A percentile compares a stretch with the other conserved stretches of the same genome.
Evolutionary conservation across 2,113 vertebrate genomes (phyloP).

Genomic region (Hippocampus barbouri): DNA sequence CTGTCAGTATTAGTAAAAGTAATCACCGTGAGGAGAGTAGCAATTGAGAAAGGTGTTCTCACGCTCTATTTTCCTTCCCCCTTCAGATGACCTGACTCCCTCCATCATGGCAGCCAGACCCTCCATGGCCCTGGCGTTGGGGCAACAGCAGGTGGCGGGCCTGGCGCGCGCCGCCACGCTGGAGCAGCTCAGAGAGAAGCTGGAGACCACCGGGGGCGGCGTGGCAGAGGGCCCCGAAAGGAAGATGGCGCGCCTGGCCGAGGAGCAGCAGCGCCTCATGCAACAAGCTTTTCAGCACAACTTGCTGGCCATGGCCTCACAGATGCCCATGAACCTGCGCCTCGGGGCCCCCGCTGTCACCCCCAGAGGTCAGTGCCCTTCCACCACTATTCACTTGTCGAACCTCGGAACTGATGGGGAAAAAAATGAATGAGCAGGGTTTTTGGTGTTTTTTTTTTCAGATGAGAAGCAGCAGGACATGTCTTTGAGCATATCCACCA

Average conservation of each 20-base stretch:
- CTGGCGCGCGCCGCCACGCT: slow-evolving; percentile 78
- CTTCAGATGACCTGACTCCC: slow-evolving; percentile 63
- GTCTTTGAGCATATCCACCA: slow-evolving; percentile 75
- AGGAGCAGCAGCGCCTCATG: slow-evolving; percentile 89
- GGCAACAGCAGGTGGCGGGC: slow-evolving; percentile 77
- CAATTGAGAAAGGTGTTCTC: background rate
- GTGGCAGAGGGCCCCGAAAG: slow-evolving; percentile 84
- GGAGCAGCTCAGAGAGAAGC: slow-evolving; percentile 89
- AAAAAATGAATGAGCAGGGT: background rate
- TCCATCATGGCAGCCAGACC: slow-evolving; percentile 78
- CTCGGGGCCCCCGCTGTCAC: slow-evolving; percentile 76
- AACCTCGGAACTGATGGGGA: no score
- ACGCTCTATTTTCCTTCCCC: background rate
- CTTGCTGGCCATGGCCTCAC: slow-evolving; percentile 85
- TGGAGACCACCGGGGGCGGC: slow-evolving; percentile 72
- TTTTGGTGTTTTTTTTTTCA: slow-evolving; percentile 13
- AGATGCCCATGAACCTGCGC: slow-evolving; percentile 86
- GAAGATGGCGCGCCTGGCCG: slow-evolving; percentile 78
- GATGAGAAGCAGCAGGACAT: slow-evolving; percentile 76
- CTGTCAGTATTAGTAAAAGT: background rate
- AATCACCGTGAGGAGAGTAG: background rate
- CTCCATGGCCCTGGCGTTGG: slow-evolving; percentile 75
- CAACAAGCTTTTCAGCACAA: slow-evolving; percentile 94
- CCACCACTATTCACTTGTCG: background rate
- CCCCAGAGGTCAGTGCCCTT: slow-evolving; percentile 76